Percentiles rank a stretch among this genome's conserved stretches.
Evolutionary conservation across 2,888 invertebrate genomes (phyloP).

Genomic region (Anorthoa munda): DNA sequence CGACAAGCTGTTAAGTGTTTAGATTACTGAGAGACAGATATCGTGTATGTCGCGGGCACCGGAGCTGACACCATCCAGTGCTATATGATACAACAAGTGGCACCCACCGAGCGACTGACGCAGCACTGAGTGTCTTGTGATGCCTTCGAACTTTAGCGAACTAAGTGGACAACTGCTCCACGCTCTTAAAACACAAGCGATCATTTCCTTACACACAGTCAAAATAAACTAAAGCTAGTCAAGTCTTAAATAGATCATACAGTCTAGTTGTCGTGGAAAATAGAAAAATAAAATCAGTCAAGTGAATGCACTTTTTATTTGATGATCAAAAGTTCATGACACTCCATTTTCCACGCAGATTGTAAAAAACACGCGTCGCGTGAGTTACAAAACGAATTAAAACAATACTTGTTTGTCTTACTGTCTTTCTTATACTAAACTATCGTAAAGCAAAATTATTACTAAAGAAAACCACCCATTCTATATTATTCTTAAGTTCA

Average conservation of each 20-base stretch:
- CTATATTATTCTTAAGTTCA: constrained; percentile 68
- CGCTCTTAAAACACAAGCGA: constrained; percentile 77
- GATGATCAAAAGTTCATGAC: constrained; percentile 71
- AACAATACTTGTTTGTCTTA: constrained; percentile 63
- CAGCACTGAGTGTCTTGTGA: constrained; percentile 62
- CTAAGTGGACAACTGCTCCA: constrained; percentile 71
- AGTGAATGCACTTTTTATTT: constrained; percentile 79
- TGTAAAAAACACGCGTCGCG: constrained; percentile 63
- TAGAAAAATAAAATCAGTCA: constrained; percentile 81
- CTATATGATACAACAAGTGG: constrained; percentile 64
- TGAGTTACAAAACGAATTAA: constrained; percentile 58
- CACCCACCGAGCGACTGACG: constrained; percentile 73
- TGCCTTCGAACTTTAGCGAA: constrained; percentile 69
- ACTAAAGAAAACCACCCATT: constrained; percentile 68
- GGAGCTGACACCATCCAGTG: constrained; percentile 55
- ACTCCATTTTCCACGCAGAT: constrained; percentile 83
- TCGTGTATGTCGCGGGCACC: constrained; percentile 51
- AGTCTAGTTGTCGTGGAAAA: constrained; percentile 80
- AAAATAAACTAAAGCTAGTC: constrained; percentile 58
- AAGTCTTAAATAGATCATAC: constrained; percentile 58
- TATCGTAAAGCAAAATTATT: constrained; percentile 62
- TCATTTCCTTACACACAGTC: constrained; percentile 69
- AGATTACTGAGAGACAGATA: constrained; percentile 65
- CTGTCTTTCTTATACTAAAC: constrained; percentile 64
- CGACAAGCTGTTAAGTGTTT: constrained; percentile 79